Base-by-base conservation (phyloP, 2,888 invertebrate species). In the Byasa hedistus region DNA sequence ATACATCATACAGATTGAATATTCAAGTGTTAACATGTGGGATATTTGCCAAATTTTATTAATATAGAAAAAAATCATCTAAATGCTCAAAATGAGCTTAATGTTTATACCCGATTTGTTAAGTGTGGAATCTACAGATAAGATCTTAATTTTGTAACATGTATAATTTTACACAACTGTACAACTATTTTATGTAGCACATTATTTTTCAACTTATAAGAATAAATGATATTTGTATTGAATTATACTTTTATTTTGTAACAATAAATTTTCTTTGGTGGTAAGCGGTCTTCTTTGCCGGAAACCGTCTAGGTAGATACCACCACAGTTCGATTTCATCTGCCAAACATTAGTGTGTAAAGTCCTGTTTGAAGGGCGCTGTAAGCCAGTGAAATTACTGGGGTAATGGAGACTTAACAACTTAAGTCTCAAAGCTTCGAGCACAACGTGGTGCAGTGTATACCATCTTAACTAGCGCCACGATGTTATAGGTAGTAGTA, bases 161-260 rank as follows among this genome's bases (percentile, higher is more conserved):
- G 32, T 32, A 32, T 64, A n/a, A 57, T 19, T 36, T 23, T 23
- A 39, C 17, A n/a, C 39, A n/a, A 23, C 23, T 22, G 51, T n/a
- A 51, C 44, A 52, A 56, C 19, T 24, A 59, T 27, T 19, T 60
- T 44, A 48, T 32, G 39, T 19, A 27, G 21, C 27, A 48, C n/a
- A 55, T 54, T 65, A 44, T n/a, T 64, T 54, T 23, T 59, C 32
- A 55, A 54, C 8, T 57, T 55, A 62, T 48, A n/a, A 48, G 2
- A 66, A 66, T 66, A 66, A 66, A 65, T 32, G 32, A 58, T 66
- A 52, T 61, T 57, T 64, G 48, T 58, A 57, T 60, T 21, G 52
- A 64, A 57, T 48, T 61, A 48, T 55, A n/a, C 19, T 61, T 68
- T 68, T 15, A 39, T 39, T 15, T 39, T 15, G 15, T 12, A 15